These are phyloP conservation scores for Lepus townsendii DNA, from an alignment of 2,797 vertebrate genomes.

Conservation along the genomic window DNA sequence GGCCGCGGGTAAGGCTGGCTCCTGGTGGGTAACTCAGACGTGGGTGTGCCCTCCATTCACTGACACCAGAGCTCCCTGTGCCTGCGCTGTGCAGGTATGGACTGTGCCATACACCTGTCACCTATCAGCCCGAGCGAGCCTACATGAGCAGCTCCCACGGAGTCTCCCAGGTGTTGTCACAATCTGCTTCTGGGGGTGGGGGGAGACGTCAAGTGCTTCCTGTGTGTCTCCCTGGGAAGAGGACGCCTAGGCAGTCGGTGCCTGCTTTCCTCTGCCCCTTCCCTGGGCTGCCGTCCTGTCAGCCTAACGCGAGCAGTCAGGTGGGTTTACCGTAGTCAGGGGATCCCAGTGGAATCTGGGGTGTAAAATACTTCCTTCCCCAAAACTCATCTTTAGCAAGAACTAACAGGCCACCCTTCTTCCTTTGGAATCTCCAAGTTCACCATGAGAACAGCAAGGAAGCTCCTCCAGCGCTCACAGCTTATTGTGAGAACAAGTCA, in stretches of 20 bases:
- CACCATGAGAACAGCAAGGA: too few relatives aligned
- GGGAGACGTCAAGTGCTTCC: neutral
- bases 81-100: neutral
- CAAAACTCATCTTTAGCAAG: too few relatives aligned
- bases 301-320: too few relatives aligned
- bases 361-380: too few relatives aligned
- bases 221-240: neutral
- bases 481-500: too few relatives aligned
- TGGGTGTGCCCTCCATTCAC: neutral
- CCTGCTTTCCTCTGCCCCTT: neutral
- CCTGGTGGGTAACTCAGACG: neutral
- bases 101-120: neutral
- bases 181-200: neutral
- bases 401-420: too few relatives aligned
- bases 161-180: neutral
- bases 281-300: too few relatives aligned
- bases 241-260: neutral
- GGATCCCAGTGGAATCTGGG: too few relatives aligned
- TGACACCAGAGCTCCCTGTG: neutral
- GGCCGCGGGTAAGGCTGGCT: too few relatives aligned
- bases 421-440: too few relatives aligned
- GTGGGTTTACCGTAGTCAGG: too few relatives aligned
- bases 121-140: neutral
- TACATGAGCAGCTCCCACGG: neutral
- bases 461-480: too few relatives aligned